Conservation (phyloP, 2,797 vertebrate species). For the Gila robusta region DNA sequence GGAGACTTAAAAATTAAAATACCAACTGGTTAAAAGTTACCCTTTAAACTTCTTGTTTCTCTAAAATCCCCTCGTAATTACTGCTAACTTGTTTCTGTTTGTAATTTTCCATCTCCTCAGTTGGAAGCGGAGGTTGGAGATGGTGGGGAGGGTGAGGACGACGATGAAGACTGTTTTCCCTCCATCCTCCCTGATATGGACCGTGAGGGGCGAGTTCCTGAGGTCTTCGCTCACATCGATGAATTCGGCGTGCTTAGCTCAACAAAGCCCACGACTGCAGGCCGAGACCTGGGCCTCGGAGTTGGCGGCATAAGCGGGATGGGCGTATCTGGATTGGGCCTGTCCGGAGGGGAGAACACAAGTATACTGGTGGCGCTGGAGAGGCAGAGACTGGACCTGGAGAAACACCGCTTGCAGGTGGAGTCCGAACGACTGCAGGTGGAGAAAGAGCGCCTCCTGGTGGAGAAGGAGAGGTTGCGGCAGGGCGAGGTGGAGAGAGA, state of each 20-base stretch:
- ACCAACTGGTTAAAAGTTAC: background rate
- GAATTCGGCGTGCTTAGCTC: slow-evolving; percentile 86
- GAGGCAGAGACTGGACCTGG: slow-evolving; percentile 91
- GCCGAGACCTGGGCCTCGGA: slow-evolving; percentile 80
- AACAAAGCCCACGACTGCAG: slow-evolving; percentile 75
- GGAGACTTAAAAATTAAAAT: background rate
- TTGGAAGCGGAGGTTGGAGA: slow-evolving; percentile 65
- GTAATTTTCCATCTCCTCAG: slow-evolving; percentile 56
- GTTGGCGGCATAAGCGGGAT: background rate
- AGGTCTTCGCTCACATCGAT: slow-evolving; percentile 85
- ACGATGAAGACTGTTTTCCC: slow-evolving; percentile 91
- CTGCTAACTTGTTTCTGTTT: background rate
- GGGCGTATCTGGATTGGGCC: slow-evolving; percentile 65
- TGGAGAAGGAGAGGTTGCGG: slow-evolving; percentile 88
- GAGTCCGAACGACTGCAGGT: slow-evolving; percentile 89
- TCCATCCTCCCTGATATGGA: slow-evolving; percentile 89
- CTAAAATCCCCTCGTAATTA: background rate
- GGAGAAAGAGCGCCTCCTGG: slow-evolving; percentile 88
- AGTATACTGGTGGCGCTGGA: slow-evolving; percentile 86
- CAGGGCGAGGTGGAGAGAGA: slow-evolving; percentile 87
- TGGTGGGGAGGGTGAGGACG: slow-evolving; percentile 72
- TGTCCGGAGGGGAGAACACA: slow-evolving; percentile 78
- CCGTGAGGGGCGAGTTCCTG: slow-evolving; percentile 83
- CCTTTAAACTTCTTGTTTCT: background rate
- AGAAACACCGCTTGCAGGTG: slow-evolving; percentile 88